Base-by-base conservation (phyloP, 1,140 invertebrate species). In the Zaprionus capensis region DNA sequence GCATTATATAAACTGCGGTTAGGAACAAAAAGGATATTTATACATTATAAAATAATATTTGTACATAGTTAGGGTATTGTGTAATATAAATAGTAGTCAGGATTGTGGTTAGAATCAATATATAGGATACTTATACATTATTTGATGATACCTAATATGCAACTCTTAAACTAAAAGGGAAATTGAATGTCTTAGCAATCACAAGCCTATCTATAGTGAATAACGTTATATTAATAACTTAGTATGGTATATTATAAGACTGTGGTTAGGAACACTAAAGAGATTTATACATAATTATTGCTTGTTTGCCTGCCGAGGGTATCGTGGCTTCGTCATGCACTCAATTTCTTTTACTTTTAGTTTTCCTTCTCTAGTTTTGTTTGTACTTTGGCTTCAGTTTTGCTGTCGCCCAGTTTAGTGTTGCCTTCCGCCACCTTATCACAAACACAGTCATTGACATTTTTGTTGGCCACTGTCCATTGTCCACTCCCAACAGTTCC, bases 391-490 rank as follows among this genome's bases (percentile, higher is more conserved):
- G 5, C 44, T 66, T 71, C 38, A 64, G 1, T 67, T 41, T 51
- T 53, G 76, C 67, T 12, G 44, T 31, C 36, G 36, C 28, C 46
- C 38, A 57, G 46, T 63, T 72, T 62, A 57, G 44, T 61, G 57
- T 76, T 66, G 73, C 46, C 68, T 65, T 71, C 38, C 31, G 53
- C 38, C 44, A 51, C 41, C 70, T 80, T 80, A 78, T 80, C 78
- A 46, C 15, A 70, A 53, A 53, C 41, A 64, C 78, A 78, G 78
- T 80, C 78, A 80, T 57, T 80, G 78, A 80, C 78, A 80, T 78
- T 80, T 80, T 78, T 78, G 75, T 80, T 74, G 78, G 78, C 66
- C 78, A 74, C 22, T 62, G 66, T 24, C 53, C 62, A 76, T 36
- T 69, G 65, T 14, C 36, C 36, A 55, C 31, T 24, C 20, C 41